These are phyloP conservation scores for Ditula angustiorana DNA, from an alignment of 2,888 invertebrate species.

Conservation along the genomic window DNA sequence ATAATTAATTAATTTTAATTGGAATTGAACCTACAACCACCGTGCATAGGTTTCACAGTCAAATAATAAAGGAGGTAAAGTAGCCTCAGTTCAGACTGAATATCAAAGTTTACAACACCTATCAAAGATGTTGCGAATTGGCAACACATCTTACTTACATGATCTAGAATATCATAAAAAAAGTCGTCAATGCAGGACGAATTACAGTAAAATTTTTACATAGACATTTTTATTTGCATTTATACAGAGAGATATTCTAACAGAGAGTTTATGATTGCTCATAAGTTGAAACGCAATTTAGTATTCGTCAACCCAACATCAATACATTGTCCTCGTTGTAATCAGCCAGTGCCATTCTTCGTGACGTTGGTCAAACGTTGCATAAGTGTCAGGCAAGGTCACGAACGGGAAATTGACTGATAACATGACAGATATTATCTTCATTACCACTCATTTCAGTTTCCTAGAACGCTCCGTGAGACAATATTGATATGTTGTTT, in stretches of 20 bases:
- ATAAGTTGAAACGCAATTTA: background rate
- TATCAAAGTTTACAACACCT: background rate
- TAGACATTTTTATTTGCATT: no score
- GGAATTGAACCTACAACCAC: background rate
- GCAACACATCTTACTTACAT: background rate
- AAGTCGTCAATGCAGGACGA: no score
- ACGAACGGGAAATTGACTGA: constrained; percentile 21
- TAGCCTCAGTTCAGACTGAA: background rate
- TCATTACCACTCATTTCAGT: constrained; percentile 13
- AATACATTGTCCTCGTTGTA: background rate
- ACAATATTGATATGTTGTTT: background rate
- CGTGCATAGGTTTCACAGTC: background rate
- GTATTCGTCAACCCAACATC: background rate
- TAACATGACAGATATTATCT: constrained; percentile 22
- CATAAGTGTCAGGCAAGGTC: constrained; percentile 33
- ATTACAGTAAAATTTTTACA: no score
- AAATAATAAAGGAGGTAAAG: background rate
- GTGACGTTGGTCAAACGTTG: constrained; percentile 11
- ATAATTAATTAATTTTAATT: background rate
- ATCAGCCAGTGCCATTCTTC: background rate
- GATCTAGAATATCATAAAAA: background rate
- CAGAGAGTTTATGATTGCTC: background rate
- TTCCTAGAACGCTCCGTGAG: constrained; percentile 7
- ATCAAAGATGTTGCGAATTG: background rate
- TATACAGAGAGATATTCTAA: no score